phyloP scores from a whole-genome alignment of 2,888 invertebrate species.

The Magallana nippona region DNA sequence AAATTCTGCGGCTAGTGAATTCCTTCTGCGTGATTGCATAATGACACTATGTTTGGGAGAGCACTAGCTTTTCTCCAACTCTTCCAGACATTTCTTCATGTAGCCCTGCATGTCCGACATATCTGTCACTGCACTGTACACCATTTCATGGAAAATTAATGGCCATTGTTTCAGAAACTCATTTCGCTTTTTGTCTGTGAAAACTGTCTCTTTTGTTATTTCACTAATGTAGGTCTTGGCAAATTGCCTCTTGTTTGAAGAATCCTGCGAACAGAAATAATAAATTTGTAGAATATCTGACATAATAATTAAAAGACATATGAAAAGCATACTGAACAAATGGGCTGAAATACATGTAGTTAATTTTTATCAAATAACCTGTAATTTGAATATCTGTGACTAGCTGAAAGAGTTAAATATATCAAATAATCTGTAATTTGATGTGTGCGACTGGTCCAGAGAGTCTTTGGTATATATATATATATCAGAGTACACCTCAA shows the following conservation, averaged over 20 bases:
- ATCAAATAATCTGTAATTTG: too few relatives aligned
- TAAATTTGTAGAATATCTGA: too few relatives aligned
- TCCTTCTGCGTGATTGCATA: neutral
- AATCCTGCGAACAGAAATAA: conserved; percentile 59
- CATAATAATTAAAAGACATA: too few relatives aligned
- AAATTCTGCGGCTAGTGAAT: neutral
- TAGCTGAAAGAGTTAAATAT: too few relatives aligned
- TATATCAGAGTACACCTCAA: too few relatives aligned
- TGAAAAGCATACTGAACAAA: too few relatives aligned
- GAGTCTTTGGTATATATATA: too few relatives aligned
- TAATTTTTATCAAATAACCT: too few relatives aligned
- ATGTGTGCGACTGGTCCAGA: too few relatives aligned
- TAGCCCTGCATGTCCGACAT: conserved; percentile 72
- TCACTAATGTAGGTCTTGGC: conserved; percentile 70
- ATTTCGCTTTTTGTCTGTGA: conserved; percentile 72
- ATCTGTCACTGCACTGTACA: conserved; percentile 72
- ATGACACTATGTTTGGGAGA: conserved; percentile 21
- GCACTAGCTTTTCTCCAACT: conserved; percentile 70
- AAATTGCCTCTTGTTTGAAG: conserved; percentile 62
- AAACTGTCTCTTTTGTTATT: conserved; percentile 72
- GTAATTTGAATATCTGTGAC: too few relatives aligned
- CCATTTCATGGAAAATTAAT: conserved; percentile 73
- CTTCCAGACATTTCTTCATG: conserved; percentile 74
- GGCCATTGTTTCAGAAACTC: conserved; percentile 75
- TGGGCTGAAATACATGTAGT: too few relatives aligned